Base-by-base conservation (phyloP, 2,888 invertebrate species). In the Ichneumon xanthorius region DNA sequence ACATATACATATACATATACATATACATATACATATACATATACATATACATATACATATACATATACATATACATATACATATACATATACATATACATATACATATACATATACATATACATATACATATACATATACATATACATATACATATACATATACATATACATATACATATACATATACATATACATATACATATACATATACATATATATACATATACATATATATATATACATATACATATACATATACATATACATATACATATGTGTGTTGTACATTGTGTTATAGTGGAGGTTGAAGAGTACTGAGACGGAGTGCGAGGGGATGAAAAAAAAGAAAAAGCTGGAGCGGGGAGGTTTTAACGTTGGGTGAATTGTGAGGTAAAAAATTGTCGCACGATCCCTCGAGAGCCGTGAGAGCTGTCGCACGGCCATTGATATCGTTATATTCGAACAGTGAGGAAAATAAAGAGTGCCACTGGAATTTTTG, bases 381-480 rank as follows among this genome's bases (percentile, higher is more conserved):
- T 82, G 76, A 80, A 76, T 79, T 71, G 85, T 85, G 85, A 79
- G 67, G 76, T 79, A 75, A 82, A 73, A 81, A 82, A 53, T 80
- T 65, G 30, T 82, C 70, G 76, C 76, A 19, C 80, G 61, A 55
- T 22, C 33, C 45, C 45, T 79, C 79, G 71, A 85, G 78, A 67
- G 55, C 63, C 70, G 81, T 82, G 63, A 67, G 79, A 79, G 40
- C 67, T n/a, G 22, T 45, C 40, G 40, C 16, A 63, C 11, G 7
- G 30, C 50, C 45, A 68, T 75, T 45, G 14, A 40, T 75, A n/a
- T 6, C 16, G 11, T 63, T 16, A 30, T 63, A 33, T 5, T 63
- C 33, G 16, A 33, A 63, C 61, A 2, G 61, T 33, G 30, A 16
- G 16, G 61, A 33, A 63, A 14, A 33, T 63, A 30, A 63, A 63